Base-by-base conservation (phyloP, 2,113 vertebrate genomes). In the Propithecus coquereli region DNA sequence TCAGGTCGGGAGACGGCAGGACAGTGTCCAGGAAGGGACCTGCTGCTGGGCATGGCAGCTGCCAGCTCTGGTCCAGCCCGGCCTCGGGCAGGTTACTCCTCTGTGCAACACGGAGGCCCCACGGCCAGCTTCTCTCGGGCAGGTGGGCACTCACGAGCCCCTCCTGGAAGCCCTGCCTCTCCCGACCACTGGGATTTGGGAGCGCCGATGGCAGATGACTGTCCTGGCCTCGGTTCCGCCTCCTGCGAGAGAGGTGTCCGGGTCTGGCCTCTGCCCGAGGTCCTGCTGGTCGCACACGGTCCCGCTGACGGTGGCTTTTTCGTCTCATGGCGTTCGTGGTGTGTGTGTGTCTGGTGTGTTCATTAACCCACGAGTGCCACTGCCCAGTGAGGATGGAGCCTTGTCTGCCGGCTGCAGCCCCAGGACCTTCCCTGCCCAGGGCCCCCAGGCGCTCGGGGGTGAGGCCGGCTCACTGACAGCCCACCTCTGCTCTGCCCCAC, bases 321-420 rank as follows among this genome's bases (percentile, higher is more conserved):
- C 4, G 1, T 8, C 2, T 0, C 23, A 3, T 57, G 12, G 22
- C 0, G 0, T 8, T 71, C 37, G 3, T 3, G 37, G 11, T 0
- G 0, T 0, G 0, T 27, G 0, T 43, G 13, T 0, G 0, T 22
- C 30, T 10, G 6, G 25, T 10, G 8, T 2, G 40, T 40, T n/a
- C 20, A 1, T 14, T 5, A 1, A 4, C 4, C 40, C 52, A 6
- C 27, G 57, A 6, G 1, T 23, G 47, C 2, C 2, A 0, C 59
- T 70, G 54, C 18, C 37, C 37, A 2, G 0, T 0, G n/a, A 50
- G 45, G 5, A 43, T 43, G 4, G 66, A 37, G 17, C 5, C 18
- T 2, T 0, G 6, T 63, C 17, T 83, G 3, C 14, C 45, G 8
- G 2, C 22, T 59, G 57, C 0, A 12, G 7, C 12, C 40, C 43